Percentiles rank a stretch among this genome's conserved stretches.
phyloP scores from a whole-genome alignment of 2,888 invertebrate species.

The Oscheius sp. region DNA sequence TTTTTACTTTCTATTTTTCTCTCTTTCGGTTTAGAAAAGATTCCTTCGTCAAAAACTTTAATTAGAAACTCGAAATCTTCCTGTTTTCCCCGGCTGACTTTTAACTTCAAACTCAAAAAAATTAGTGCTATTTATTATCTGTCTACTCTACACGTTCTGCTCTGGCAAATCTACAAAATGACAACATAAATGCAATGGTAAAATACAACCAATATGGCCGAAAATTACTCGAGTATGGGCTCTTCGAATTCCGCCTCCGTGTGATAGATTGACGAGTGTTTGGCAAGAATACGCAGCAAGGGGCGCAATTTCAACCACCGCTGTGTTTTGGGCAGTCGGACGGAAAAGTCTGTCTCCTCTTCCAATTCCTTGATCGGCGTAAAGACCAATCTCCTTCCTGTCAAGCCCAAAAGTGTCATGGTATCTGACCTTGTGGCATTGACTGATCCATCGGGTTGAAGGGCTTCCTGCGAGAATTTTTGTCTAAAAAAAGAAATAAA shows the following conservation, averaged over 20 bases:
- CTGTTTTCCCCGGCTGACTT: too few relatives aligned
- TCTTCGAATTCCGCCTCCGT: constrained; percentile 49
- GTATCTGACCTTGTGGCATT: constrained; percentile 53
- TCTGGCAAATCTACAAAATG: too few relatives aligned
- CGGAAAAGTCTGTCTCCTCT: constrained; percentile 69
- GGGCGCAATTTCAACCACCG: constrained; percentile 71
- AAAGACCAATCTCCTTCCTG: constrained; percentile 59
- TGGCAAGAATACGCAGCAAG: constrained; percentile 65
- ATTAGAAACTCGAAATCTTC: too few relatives aligned
- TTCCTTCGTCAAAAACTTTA: too few relatives aligned
- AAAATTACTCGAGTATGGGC: constrained; percentile 18
- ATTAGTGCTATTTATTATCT: too few relatives aligned
- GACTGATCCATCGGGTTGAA: constrained; percentile 44
- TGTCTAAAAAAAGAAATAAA: too few relatives aligned
- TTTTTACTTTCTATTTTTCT: too few relatives aligned
- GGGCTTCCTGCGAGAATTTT: constrained; percentile 35
- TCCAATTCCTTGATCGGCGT: constrained; percentile 66
- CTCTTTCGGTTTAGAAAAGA: too few relatives aligned
- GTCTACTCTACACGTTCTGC: too few relatives aligned
- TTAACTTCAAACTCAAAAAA: too few relatives aligned
- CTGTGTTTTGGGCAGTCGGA: constrained; percentile 71
- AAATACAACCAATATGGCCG: neutral
- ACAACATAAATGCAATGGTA: constrained; percentile 3
- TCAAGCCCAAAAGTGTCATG: constrained; percentile 65
- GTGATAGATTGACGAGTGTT: constrained; percentile 67